phyloP scores from a whole-genome alignment of 2,113 vertebrate species.

The Tachysurus fulvidraco region DNA sequence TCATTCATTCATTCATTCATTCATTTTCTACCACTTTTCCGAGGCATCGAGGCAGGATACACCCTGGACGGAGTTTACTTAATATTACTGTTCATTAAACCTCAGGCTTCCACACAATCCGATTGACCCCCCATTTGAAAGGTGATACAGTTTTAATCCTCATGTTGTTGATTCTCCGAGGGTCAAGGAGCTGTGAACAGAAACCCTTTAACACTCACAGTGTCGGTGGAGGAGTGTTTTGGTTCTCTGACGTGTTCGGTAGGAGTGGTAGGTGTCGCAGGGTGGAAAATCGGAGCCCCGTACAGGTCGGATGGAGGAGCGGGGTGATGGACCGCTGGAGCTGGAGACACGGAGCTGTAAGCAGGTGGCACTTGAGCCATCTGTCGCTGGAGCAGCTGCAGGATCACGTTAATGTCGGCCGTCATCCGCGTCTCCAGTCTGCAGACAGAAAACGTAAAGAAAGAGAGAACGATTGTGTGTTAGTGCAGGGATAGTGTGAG shows the following conservation, averaged over 20 bases:
- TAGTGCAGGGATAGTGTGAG: no score
- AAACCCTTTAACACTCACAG: conserved; percentile 67
- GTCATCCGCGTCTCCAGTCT: conserved; percentile 93
- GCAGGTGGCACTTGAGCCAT: conserved; percentile 81
- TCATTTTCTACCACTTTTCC: no score
- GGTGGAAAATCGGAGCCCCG: conserved; percentile 62
- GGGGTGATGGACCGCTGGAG: conserved; percentile 56
- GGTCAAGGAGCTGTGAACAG: no score
- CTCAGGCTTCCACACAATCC: background rate
- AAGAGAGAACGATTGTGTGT: background rate
- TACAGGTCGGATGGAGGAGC: conserved; percentile 72
- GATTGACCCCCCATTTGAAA: background rate
- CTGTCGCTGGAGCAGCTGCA: conserved; percentile 92
- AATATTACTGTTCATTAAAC: background rate
- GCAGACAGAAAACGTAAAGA: background rate
- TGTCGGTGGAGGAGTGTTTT: conserved; percentile 56
- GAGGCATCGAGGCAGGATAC: no score
- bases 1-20: no score
- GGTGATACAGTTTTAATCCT: no score
- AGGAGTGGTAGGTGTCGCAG: conserved; percentile 48
- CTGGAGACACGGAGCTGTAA: conserved; percentile 79
- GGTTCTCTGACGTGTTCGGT: conserved; percentile 57
- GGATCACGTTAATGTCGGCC: conserved; percentile 87
- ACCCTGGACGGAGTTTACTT: no score
- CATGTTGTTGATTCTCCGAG: no score